Percentiles rank a stretch among this genome's conserved stretches.
Evolutionary conservation across 2,113 vertebrate genomes (phyloP).

Genomic region (human (Homo sapiens)): DNA sequence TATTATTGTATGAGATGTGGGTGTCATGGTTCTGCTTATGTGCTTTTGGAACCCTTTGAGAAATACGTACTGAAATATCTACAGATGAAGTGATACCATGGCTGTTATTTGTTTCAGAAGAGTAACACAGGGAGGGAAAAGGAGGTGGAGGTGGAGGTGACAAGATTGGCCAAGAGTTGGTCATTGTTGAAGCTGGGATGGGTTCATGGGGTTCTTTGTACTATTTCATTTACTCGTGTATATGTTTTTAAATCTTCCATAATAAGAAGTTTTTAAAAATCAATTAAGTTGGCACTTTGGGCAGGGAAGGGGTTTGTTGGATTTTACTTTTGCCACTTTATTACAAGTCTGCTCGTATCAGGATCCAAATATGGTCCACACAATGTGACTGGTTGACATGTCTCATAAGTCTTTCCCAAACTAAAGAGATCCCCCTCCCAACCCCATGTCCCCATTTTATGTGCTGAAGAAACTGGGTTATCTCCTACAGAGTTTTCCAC

Average conservation of each 20-base stretch:
- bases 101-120: background rate
- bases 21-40: too few species aligned
- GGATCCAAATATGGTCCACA: too few species aligned
- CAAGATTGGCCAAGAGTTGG: background rate
- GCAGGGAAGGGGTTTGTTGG: background rate
- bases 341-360: background rate
- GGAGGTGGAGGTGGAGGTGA: background rate
- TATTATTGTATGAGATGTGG: background rate
- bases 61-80: background rate
- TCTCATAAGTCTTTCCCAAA: background rate
- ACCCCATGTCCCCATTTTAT: accelerated
- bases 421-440: too few species aligned
- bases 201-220: accelerated
- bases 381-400: accelerated
- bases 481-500: background rate
- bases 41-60: background rate
- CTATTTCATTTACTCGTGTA: background rate
- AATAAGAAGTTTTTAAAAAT: background rate
- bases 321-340: background rate
- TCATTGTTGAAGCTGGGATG: accelerated
- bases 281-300: background rate
- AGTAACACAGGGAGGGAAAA: background rate
- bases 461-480: background rate
- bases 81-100: background rate
- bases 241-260: background rate